Evolutionary conservation across 2,113 vertebrate species (phyloP).

Genomic region (Gracilinanus agilis): DNA sequence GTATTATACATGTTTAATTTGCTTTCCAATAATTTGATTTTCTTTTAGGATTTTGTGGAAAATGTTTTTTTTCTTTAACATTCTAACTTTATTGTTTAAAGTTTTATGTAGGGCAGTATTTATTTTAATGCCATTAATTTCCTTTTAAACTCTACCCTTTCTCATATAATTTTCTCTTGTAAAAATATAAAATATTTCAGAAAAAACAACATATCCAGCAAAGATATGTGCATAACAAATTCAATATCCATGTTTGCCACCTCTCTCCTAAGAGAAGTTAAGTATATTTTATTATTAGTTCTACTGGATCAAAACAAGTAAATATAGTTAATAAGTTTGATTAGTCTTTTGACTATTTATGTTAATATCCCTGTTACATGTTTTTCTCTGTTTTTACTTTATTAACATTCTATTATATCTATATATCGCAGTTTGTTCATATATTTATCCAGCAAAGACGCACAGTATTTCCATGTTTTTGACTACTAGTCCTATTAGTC

Average conservation of each 20-base stretch:
- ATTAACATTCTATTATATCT: background rate
- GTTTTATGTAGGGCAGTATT: background rate
- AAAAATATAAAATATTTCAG: background rate
- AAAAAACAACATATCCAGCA: background rate
- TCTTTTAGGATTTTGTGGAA: background rate
- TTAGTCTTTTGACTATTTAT: background rate
- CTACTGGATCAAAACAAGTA: background rate
- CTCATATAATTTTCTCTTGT: background rate
- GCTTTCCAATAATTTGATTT: background rate
- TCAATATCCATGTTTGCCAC: background rate
- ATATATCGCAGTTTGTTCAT: too few species aligned
- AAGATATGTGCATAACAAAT: background rate
- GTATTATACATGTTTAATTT: background rate
- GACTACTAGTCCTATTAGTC: too few species aligned
- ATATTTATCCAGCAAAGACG: too few species aligned
- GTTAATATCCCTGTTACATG: background rate
- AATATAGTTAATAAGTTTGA: background rate
- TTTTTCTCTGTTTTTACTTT: background rate
- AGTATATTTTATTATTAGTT: background rate
- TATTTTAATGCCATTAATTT: background rate
- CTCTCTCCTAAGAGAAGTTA: background rate
- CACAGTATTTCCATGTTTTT: too few species aligned
- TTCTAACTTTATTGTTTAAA: background rate
- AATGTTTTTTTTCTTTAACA: background rate
- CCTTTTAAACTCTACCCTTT: background rate